phyloP scores from a whole-genome alignment of 1,140 invertebrate species.

The Nasonia longicornis region DNA sequence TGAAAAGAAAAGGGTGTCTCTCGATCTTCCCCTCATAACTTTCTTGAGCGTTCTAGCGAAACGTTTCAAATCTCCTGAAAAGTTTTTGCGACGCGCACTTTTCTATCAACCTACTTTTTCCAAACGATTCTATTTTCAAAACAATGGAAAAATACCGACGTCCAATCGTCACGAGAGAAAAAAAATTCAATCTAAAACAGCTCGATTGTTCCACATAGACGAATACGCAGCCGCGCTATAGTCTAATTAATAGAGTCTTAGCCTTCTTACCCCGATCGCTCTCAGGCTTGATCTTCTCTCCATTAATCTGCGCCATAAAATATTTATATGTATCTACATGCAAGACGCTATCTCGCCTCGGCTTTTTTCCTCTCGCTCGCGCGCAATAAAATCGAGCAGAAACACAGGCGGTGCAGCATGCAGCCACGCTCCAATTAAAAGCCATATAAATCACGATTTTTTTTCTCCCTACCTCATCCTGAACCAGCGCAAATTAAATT shows the following conservation, averaged over 20 bases:
- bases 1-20: background rate
- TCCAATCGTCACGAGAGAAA: too few species aligned
- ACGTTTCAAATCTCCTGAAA: background rate
- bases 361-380: background rate
- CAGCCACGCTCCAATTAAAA: constrained; percentile 29
- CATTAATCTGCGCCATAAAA: background rate
- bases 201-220: background rate
- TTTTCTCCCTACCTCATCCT: background rate
- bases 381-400: background rate
- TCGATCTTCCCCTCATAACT: background rate
- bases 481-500: background rate
- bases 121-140: background rate
- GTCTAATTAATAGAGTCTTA: background rate
- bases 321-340: background rate
- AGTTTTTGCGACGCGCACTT: background rate
- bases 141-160: background rate
- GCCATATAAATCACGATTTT: constrained; percentile 18
- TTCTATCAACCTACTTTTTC: background rate
- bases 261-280: background rate
- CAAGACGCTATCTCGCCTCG: background rate
- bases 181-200: background rate
- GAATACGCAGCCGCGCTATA: too few species aligned
- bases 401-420: background rate
- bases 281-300: background rate
- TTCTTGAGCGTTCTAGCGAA: background rate